A percentile compares a stretch with the other conserved stretches of the same genome.
Evolutionary conservation across 1,140 invertebrate genomes (phyloP).

Genomic region (Wiebesia pumilae): DNA sequence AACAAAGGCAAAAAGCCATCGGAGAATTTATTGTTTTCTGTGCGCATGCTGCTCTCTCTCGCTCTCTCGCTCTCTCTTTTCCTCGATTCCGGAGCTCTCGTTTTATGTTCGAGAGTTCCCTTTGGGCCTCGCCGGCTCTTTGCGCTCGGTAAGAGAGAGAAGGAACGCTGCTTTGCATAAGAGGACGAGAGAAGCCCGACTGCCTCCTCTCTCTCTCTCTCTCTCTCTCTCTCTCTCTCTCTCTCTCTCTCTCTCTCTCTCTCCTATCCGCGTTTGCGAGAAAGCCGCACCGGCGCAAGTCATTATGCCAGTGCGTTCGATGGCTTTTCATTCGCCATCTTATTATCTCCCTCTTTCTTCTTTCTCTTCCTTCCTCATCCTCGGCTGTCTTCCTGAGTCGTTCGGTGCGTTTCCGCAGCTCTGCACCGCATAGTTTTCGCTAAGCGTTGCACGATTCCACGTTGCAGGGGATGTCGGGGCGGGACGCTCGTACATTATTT

Average conservation of each 20-base stretch:
- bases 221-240: background rate
- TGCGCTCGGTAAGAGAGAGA: background rate
- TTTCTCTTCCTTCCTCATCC: background rate
- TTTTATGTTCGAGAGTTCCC: slow-evolving; percentile 40
- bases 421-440: background rate
- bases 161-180: slow-evolving; percentile 46
- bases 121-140: slow-evolving; percentile 27
- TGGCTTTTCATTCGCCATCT: slow-evolving; percentile 43
- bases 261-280: slow-evolving; percentile 11
- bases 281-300: slow-evolving; percentile 31
- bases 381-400: background rate
- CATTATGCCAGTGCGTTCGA: slow-evolving; percentile 48
- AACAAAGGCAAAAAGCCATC: slow-evolving; percentile 35
- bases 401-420: background rate
- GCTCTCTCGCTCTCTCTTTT: background rate
- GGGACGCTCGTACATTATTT: slow-evolving; percentile 5
- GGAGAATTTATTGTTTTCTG: slow-evolving; percentile 52
- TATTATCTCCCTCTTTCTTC: slow-evolving; percentile 3
- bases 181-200: slow-evolving; percentile 9
- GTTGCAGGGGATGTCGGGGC: background rate
- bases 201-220: background rate
- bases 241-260: background rate
- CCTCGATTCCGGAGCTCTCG: slow-evolving; percentile 18
- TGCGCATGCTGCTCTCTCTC: background rate
- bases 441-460: too few relatives aligned